Conservation (phyloP, 2,113 vertebrate genomes). For the Clinocottus analis region DNA sequence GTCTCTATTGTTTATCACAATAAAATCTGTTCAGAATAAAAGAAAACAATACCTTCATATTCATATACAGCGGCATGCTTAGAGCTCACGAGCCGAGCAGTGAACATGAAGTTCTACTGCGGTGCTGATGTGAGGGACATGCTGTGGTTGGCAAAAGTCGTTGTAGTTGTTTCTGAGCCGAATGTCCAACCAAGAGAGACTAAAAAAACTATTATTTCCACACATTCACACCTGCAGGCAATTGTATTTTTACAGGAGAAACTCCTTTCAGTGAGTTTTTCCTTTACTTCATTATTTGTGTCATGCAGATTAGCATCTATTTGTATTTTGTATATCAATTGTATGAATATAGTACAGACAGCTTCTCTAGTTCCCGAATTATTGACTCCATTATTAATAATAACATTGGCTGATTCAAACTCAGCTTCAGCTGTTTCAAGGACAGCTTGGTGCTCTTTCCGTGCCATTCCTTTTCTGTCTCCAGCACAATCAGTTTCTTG, state of each 20-base stretch:
- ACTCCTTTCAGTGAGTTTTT: neutral
- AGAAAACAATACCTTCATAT: neutral
- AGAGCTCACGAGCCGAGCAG: neutral
- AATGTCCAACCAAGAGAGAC: neutral
- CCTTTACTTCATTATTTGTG: too few relatives aligned
- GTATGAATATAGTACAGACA: too few relatives aligned
- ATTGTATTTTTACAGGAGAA: too few relatives aligned
- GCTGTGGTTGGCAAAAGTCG: neutral
- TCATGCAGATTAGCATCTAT: too few relatives aligned
- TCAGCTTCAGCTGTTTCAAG: too few relatives aligned
- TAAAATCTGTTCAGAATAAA: neutral
- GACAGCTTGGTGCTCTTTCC: too few relatives aligned
- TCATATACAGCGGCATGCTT: neutral
- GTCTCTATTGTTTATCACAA: neutral
- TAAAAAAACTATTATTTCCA: neutral
- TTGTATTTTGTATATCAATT: too few relatives aligned
- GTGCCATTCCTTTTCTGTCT: too few relatives aligned
- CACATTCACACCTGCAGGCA: neutral
- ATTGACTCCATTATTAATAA: too few relatives aligned
- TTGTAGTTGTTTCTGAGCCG: neutral
- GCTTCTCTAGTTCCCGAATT: too few relatives aligned
- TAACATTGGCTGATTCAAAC: too few relatives aligned
- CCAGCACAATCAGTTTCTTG: too few relatives aligned
- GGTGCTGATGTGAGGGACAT: neutral
- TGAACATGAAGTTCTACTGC: neutral